phyloP scores from a whole-genome alignment of 2,113 vertebrate genomes.

The Callocephalon fimbriatum region DNA sequence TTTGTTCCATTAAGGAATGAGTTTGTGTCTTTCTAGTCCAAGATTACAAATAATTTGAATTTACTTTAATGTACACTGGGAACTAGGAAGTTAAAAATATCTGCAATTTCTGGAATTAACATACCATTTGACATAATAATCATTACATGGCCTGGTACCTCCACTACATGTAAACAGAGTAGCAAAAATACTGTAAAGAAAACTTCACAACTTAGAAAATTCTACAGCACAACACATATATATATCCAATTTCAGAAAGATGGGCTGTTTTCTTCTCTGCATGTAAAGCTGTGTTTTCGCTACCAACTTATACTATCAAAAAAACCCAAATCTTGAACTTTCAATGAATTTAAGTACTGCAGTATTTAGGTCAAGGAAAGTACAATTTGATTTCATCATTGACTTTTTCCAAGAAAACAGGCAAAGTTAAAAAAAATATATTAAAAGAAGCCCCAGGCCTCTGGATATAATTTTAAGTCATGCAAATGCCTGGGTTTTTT shows the following conservation, averaged over 20 bases:
- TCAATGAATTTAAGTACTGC: background rate
- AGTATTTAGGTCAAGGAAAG: background rate
- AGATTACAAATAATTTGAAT: background rate
- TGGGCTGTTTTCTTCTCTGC: background rate
- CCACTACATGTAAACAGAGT: background rate
- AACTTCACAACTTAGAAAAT: background rate
- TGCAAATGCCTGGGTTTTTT: background rate
- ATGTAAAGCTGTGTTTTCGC: background rate
- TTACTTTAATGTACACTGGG: background rate
- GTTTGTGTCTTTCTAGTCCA: background rate
- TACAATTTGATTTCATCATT: background rate
- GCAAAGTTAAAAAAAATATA: background rate
- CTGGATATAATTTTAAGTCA: background rate
- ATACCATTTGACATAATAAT: background rate
- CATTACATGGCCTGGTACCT: background rate
- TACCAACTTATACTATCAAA: background rate
- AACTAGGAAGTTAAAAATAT: background rate
- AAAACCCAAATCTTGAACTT: background rate
- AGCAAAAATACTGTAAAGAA: background rate
- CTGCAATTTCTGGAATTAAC: background rate
- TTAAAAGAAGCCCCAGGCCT: background rate
- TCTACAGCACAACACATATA: background rate
- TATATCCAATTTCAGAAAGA: background rate
- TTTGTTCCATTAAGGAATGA: background rate
- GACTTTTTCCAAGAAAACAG: background rate